Conservation (phyloP, 2,797 vertebrate species). For the Fringilla coelebs region DNA sequence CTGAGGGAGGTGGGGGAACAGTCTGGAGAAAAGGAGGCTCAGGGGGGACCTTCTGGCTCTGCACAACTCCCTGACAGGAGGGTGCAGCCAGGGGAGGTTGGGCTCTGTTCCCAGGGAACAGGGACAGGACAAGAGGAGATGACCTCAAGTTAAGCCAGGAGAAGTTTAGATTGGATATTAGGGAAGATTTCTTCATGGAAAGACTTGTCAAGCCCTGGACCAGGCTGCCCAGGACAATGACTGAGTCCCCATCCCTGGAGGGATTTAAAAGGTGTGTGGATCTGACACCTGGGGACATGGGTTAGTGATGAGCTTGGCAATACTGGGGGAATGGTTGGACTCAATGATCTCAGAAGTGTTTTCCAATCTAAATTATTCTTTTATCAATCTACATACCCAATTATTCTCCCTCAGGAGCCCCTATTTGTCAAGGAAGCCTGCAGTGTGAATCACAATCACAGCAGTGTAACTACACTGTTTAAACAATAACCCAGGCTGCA, state of each 20-base stretch:
- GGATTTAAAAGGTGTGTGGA: background rate
- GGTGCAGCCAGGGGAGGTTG: accelerated
- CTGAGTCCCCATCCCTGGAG: background rate
- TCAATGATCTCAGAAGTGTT: background rate
- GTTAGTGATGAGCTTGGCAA: background rate
- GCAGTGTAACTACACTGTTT: background rate
- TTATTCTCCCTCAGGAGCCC: background rate
- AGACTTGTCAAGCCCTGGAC: background rate
- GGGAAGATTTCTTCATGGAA: background rate
- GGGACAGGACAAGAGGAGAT: background rate
- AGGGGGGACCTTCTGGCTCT: background rate
- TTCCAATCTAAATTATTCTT: background rate
- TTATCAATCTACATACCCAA: background rate
- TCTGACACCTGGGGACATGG: background rate
- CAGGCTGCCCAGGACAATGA: background rate
- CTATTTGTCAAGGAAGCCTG: background rate
- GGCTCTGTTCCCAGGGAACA: background rate
- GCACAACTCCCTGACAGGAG: background rate
- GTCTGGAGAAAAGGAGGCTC: background rate
- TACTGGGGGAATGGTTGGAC: background rate
- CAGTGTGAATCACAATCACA: background rate
- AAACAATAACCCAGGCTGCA: background rate
- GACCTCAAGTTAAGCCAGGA: background rate
- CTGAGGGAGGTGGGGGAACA: background rate
- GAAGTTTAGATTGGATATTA: background rate